Evolutionary conservation across 2,888 invertebrate species (phyloP).

Genomic region (Nephrocerus scutellatus): DNA sequence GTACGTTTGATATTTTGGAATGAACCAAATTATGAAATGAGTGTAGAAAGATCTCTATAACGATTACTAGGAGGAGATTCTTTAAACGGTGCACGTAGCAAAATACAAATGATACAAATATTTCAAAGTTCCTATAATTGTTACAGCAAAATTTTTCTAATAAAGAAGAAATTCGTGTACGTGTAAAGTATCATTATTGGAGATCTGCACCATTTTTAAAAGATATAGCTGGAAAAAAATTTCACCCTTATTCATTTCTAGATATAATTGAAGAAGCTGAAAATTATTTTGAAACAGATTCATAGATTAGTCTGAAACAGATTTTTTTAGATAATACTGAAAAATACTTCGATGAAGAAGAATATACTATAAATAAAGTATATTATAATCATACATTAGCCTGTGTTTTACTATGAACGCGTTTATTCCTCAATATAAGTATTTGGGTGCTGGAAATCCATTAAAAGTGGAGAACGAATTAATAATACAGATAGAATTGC

Average conservation of each 20-base stretch:
- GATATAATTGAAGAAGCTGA: background rate
- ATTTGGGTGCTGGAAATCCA: background rate
- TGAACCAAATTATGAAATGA: too few relatives aligned
- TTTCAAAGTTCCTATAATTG: background rate
- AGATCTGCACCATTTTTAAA: background rate
- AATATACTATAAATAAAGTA: too few relatives aligned
- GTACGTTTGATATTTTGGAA: too few relatives aligned
- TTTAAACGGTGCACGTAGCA: too few relatives aligned
- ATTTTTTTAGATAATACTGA: background rate
- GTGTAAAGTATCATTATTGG: background rate
- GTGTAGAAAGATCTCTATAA: too few relatives aligned
- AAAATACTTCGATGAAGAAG: background rate
- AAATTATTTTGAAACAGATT: background rate
- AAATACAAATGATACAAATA: background rate
- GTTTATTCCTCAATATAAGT: background rate
- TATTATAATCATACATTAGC: too few relatives aligned
- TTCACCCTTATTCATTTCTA: background rate
- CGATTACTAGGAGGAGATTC: too few relatives aligned
- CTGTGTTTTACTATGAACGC: background rate
- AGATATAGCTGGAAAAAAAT: background rate
- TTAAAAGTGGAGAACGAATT: background rate
- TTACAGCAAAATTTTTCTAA: background rate
- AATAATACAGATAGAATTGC: background rate
- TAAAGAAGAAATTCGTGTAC: background rate
- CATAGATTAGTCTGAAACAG: too few relatives aligned